Evolutionary conservation across 2,113 vertebrate species (phyloP), one percentile per base, ranked within the genome.

Genomic region (Megatriorchis doriae): DNA sequence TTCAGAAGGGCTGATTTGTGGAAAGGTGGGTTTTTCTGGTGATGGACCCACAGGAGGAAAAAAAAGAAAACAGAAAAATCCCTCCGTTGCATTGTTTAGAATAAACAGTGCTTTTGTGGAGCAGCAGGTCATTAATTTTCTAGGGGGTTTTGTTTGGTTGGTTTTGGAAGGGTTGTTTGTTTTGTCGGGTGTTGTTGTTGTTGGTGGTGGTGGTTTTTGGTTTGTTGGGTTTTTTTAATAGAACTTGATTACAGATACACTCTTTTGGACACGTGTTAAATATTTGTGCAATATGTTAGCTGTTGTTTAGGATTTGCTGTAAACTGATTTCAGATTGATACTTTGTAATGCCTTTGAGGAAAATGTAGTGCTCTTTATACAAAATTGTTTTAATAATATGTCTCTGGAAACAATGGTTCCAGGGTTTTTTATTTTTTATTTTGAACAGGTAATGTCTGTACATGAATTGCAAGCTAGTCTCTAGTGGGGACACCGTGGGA

Each of bases 401-500:
- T 62, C 31, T 58, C 13, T 75, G 56, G 47, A 72, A 86, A 21
- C 43, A 74, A 22, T 56, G 4, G 34, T 43, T 87, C 86, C 42
- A 72, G 26, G 25, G 23, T 8, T 15, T 61, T 55, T 55, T 17
- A 6, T 86, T 66, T 29, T 38, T 45, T 86, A 1, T 82, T 72
- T 97, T 97, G 21, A 73, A 26, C 96, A 99, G 99, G 98, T 98
- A 97, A 99, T 99, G 98, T 90, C 97, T 97, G 98, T 98, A 94
- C 98, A 98, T 98, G 98, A 98, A 97, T 97, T 98, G 95, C 97
- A 98, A 98, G 87, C 97, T 98, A 62, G 95, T 96, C 96, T 98
- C 97, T 99, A 99, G 98, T 40, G 95, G 94, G 97, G 97, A 98
- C 97, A 94, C 97, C 15, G 97, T 98, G 98, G 98, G 99, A 99